Evolutionary conservation across 2,113 vertebrate species (phyloP), one percentile per base, ranked within the genome.

Genomic region (Cromileptes altivelis): DNA sequence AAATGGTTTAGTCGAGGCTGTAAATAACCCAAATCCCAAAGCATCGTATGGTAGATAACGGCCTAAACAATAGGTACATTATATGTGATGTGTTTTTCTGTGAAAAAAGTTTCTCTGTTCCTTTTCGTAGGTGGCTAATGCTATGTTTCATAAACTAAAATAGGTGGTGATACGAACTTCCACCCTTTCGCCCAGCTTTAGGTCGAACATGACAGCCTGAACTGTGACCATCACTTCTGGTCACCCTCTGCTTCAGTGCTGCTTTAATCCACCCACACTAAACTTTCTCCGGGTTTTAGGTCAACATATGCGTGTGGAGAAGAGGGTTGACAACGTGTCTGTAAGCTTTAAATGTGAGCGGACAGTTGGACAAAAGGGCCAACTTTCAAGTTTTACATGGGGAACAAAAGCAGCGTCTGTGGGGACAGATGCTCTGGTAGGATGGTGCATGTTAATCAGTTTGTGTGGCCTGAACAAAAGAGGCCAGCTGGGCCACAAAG

Each of bases 361-460:
- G 81, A 79, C 85, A 87, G 75, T 65, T 69, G 75, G 72, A 81
- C 72, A 81, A 80, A 80, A 53, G 58, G 47, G 52, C 55, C 72
- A 67, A 85, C 85, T 78, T 62, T 86, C 25, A 55, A 71, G 74
- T 71, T 82, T 75, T 47, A 40, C 69, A 47, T 0, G 23, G 64
- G 68, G 79, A 67, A 93, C 91, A 92, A 92, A 86, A 65, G 82
- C 85, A 71, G 76, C 63, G 63, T 89, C 88, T 88, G 88, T 70
- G 2, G 71, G 79, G 88, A 84, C 92, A 92, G 91, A 91, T 93
- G 92, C 92, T 87, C 33, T 3, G 33, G 55, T 15, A 2, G 89
- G 85, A 90, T 6, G 89, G 58, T 63, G 90, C 69, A 89, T 92
- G 87, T n/a, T 88, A 89, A 93, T 88, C 82, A 88, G 84, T 73